Conservation (phyloP, 2,113 vertebrate species). For the Saccopteryx leptura region DNA sequence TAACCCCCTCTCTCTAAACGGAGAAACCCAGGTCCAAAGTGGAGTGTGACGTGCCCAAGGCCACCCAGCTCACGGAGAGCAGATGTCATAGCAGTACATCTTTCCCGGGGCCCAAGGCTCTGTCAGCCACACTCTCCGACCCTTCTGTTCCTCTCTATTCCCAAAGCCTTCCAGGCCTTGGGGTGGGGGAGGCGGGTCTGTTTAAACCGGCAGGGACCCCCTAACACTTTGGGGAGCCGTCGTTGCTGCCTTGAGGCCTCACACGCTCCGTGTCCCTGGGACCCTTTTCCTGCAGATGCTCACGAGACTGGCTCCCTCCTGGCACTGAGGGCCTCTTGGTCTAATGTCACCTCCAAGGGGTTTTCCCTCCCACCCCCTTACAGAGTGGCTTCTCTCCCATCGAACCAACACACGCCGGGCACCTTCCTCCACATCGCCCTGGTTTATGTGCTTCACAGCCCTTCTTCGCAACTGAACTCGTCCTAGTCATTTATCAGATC, state of each 20-base stretch:
- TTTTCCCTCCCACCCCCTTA: background rate
- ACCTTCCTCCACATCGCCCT: background rate
- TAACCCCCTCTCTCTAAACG: background rate
- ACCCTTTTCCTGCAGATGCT: background rate
- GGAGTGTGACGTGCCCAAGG: too few relatives aligned
- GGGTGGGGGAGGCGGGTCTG: background rate
- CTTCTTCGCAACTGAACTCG: background rate
- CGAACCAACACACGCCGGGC: background rate
- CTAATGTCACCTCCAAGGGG: background rate
- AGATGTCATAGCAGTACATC: background rate
- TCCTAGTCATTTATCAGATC: background rate
- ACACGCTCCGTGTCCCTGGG: background rate
- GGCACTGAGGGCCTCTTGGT: background rate
- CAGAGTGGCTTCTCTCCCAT: background rate
- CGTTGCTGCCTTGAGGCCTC: background rate
- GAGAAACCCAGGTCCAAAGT: background rate
- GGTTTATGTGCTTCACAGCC: background rate
- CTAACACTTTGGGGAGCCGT: background rate
- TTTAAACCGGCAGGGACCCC: background rate
- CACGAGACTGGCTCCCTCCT: accelerated
- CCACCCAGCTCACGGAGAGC: background rate
- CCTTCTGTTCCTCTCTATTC: background rate
- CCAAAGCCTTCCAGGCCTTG: background rate
- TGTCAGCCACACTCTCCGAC: background rate
- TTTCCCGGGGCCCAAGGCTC: background rate